Evolutionary conservation across 2,888 invertebrate genomes (phyloP).

Genomic region (Cenopis cana): DNA sequence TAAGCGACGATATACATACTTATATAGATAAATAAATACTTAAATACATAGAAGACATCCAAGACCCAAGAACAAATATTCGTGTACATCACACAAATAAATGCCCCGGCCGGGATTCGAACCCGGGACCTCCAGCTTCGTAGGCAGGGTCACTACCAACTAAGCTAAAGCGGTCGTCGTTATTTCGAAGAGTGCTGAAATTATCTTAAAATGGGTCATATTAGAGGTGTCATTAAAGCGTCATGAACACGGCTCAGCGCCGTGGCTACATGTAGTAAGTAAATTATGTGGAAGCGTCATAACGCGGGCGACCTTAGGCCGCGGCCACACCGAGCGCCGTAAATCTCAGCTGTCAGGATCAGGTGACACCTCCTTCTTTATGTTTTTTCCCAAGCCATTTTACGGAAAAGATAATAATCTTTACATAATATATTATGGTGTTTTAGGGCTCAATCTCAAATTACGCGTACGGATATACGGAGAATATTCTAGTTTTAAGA

Average conservation of each 20-base stretch:
- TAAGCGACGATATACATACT: too few species aligned
- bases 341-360: constrained; percentile 82
- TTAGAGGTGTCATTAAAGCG: not conserved
- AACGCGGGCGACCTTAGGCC: constrained; percentile 81
- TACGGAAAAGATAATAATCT: constrained; percentile 85
- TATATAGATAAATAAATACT: too few species aligned
- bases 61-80: too few species aligned
- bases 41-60: too few species aligned
- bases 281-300: constrained; percentile 81
- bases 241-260: not conserved
- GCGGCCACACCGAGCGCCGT: constrained; percentile 80
- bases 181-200: not conserved
- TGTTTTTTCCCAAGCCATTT: constrained; percentile 86
- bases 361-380: constrained; percentile 86
- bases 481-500: constrained; percentile 72
- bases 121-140: too few species aligned
- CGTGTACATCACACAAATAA: too few species aligned
- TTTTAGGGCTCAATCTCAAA: constrained; percentile 82
- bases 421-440: constrained; percentile 85
- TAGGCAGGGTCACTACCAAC: too few species aligned
- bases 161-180: too few species aligned
- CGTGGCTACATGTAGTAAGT: constrained; percentile 54
- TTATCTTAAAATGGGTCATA: not conserved
- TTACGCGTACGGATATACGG: constrained; percentile 81
- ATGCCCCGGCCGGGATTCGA: too few species aligned